Conservation (phyloP, 2,888 invertebrate species). For the Diploptera punctata region DNA sequence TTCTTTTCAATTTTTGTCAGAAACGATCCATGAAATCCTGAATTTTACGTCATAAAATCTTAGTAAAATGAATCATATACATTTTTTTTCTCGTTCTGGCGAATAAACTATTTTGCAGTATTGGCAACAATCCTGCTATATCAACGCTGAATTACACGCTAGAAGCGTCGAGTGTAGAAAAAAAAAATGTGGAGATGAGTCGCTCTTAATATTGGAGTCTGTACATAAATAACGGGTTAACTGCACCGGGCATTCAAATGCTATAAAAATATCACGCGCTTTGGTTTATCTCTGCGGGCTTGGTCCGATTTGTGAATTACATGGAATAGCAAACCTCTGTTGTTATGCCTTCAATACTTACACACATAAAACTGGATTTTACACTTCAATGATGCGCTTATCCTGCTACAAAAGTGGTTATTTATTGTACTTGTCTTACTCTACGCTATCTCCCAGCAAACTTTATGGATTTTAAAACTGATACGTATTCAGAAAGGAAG, state of each 20-base stretch:
- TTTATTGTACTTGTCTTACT: constrained; percentile 6
- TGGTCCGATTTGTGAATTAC: constrained; percentile 15
- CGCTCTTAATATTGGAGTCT: constrained; percentile 14
- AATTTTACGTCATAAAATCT: no score
- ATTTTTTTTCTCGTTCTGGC: no score
- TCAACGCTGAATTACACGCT: no score
- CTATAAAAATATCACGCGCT: constrained; percentile 20
- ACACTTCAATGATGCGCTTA: neutral
- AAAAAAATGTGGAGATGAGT: neutral
- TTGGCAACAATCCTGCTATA: no score
- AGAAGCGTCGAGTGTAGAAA: no score
- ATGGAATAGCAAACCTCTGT: neutral
- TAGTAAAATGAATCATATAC: no score
- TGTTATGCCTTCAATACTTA: constrained; percentile 1
- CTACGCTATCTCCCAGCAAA: no score
- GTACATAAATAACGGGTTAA: constrained; percentile 25
- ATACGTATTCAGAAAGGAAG: no score
- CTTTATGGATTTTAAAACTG: no score
- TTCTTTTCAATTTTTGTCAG: no score
- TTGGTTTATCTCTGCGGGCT: constrained; percentile 4
- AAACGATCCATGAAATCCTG: no score
- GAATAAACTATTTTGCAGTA: no score
- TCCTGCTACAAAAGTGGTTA: neutral
- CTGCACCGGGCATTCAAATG: constrained; percentile 25
- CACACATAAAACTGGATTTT: constrained; percentile 20